phyloP scores from a whole-genome alignment of 2,888 invertebrate species.

The Malthinus seriepunctatus region DNA sequence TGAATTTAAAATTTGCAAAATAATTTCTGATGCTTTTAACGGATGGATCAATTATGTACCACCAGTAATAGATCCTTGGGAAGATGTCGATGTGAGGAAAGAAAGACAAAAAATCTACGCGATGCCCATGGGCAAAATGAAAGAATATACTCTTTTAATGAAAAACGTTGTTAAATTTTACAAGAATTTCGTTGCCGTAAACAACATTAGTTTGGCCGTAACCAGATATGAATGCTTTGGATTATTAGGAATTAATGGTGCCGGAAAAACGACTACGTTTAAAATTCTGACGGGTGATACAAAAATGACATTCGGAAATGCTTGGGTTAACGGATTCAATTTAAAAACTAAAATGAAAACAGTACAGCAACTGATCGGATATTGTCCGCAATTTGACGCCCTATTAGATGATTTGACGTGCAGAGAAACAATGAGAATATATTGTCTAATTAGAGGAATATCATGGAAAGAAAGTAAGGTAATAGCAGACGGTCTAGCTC shows the following conservation, averaged over 20 bases:
- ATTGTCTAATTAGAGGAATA: conserved; percentile 57
- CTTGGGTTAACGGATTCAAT: conserved; percentile 60
- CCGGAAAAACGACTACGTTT: conserved; percentile 88
- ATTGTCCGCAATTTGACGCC: conserved; percentile 64
- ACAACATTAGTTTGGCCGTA: conserved; percentile 62
- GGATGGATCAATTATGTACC: background rate
- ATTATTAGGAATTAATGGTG: conserved; percentile 78
- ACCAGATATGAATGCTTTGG: conserved; percentile 77
- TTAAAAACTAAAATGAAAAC: conserved; percentile 58
- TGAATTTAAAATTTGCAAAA: conserved; percentile 64
- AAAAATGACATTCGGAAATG: conserved; percentile 69
- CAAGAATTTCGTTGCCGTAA: conserved; percentile 73
- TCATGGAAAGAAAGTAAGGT: conserved; percentile 41
- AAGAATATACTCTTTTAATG: conserved; percentile 61
- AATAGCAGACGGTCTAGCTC: conserved; percentile 49
- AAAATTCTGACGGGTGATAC: conserved; percentile 89
- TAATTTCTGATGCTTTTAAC: conserved; percentile 49
- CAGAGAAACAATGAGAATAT: conserved; percentile 58
- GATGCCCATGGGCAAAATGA: too few relatives aligned
- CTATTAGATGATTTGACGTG: conserved; percentile 60
- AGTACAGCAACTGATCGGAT: conserved; percentile 64
- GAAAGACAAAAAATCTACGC: conserved; percentile 57
- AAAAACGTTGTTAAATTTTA: conserved; percentile 75
- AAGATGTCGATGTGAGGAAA: conserved; percentile 60
- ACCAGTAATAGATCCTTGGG: conserved; percentile 43